phyloP scores from a whole-genome alignment of 2,888 invertebrate species.

The Drosophila hawaiiensis region DNA sequence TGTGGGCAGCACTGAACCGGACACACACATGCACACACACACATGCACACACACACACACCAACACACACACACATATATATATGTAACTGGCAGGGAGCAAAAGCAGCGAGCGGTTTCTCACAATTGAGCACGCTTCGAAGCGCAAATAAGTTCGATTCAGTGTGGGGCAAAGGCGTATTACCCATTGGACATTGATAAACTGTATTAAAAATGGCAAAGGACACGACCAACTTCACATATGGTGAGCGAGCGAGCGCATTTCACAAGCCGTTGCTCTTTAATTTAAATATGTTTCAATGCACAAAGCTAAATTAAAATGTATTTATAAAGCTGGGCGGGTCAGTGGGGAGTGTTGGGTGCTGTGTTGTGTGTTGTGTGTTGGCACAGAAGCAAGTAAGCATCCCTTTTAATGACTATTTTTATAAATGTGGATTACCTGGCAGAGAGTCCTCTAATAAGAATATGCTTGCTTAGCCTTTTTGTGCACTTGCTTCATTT shows the following conservation, averaged over 20 bases:
- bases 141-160: constrained; percentile 67
- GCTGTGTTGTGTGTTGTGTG: not conserved
- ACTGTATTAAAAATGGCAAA: constrained; percentile 68
- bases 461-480: constrained; percentile 50
- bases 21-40: not conserved
- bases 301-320: constrained; percentile 80
- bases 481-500: constrained; percentile 77
- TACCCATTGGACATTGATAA: constrained; percentile 69
- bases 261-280: constrained; percentile 79
- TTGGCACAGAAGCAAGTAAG: constrained; percentile 14
- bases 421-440: constrained; percentile 71
- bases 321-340: constrained; percentile 64
- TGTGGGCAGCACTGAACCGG: constrained; percentile 1
- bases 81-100: not conserved
- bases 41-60: not conserved
- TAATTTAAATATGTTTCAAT: constrained; percentile 81
- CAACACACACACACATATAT: not conserved
- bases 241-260: constrained; percentile 61
- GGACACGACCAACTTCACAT: constrained; percentile 39
- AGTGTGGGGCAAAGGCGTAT: constrained; percentile 13
- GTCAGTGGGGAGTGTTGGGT: not conserved
- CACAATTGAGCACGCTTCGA: constrained; percentile 70
- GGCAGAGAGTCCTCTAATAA: constrained; percentile 69
- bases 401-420: constrained; percentile 74
- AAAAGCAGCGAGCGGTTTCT: constrained; percentile 33